phyloP scores from a whole-genome alignment of 2,888 invertebrate genomes.

The Netelia virgata region DNA sequence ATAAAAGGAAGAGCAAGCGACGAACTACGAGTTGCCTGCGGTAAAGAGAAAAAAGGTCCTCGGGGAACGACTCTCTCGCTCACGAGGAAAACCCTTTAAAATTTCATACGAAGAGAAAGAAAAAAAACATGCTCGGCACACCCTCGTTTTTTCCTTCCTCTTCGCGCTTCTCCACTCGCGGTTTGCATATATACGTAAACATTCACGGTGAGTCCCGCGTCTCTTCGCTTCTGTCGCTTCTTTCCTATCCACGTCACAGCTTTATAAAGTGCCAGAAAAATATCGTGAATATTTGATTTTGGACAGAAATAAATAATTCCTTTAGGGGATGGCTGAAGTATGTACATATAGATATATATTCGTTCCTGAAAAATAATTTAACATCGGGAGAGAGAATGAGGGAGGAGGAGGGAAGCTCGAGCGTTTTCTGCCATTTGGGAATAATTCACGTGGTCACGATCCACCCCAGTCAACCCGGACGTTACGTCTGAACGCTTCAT shows the following conservation, averaged over 20 bases:
- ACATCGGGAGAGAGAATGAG: conserved; percentile 15
- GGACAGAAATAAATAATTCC: conserved; percentile 67
- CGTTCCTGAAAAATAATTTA: conserved; percentile 65
- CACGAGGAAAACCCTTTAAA: conserved; percentile 60
- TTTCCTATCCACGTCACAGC: conserved; percentile 58
- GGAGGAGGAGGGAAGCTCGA: conserved; percentile 49
- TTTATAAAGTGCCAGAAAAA: conserved; percentile 71
- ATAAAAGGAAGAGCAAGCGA: conserved; percentile 10
- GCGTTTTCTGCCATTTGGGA: conserved; percentile 61
- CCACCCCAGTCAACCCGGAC: conserved; percentile 58
- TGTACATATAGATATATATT: conserved; percentile 22
- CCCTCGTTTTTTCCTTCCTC: conserved; percentile 42
- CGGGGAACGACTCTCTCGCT: conserved; percentile 57
- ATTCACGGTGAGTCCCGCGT: conserved; percentile 67
- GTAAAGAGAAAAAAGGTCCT: conserved; percentile 67
- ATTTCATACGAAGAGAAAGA: conserved; percentile 61
- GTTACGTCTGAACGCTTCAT: conserved; percentile 74
- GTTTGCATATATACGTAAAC: conserved; percentile 66
- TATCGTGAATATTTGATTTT: conserved; percentile 68
- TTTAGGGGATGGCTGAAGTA: conserved; percentile 31
- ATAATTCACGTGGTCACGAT: conserved; percentile 67
- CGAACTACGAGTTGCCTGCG: conserved; percentile 45
- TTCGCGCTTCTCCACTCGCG: conserved; percentile 33
- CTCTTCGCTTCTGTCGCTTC: conserved; percentile 69
- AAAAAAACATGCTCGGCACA: conserved; percentile 49